Conservation (phyloP, 2,797 vertebrate species). For the Diplodus sargus region DNA sequence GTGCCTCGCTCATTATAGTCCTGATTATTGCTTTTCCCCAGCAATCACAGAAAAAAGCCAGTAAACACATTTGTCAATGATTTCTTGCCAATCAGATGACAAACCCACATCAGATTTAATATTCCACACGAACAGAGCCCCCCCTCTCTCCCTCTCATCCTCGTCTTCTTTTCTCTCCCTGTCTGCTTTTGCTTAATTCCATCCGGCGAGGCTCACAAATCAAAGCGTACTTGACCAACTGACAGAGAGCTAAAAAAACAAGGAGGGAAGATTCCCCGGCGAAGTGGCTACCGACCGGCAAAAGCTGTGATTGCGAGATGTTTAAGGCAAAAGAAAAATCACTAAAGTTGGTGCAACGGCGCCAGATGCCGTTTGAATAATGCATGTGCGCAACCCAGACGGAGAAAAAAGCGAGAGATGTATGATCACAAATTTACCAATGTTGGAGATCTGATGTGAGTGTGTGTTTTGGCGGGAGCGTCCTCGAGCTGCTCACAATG, state of each 20-base stretch:
- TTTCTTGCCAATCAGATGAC: conserved; percentile 71
- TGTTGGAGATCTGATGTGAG: conserved; percentile 15
- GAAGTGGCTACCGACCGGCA: conserved; percentile 2
- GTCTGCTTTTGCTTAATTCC: conserved; percentile 1
- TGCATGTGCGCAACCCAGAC: conserved; percentile 42
- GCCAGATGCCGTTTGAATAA: conserved; percentile 71
- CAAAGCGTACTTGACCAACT: conserved; percentile 23
- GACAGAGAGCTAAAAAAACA: conserved; percentile 38
- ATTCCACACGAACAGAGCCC: conserved; percentile 33
- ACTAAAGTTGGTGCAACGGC: conserved; percentile 9
- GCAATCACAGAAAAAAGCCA: conserved; percentile 72
- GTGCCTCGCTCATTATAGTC: conserved; percentile 74
- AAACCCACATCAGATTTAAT: conserved; percentile 63
- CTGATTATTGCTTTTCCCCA: conserved; percentile 80
- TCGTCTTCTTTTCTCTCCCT: neutral
- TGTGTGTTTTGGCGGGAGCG: conserved; percentile 8
- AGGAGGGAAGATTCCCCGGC: conserved; percentile 2
- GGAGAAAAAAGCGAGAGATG: neutral
- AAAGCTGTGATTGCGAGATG: conserved; percentile 15
- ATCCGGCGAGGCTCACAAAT: conserved; percentile 27
- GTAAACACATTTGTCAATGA: conserved; percentile 78
- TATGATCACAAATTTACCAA: conserved; percentile 24
- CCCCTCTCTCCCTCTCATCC: neutral
- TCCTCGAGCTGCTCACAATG: conserved; percentile 43
- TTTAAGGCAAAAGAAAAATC: conserved; percentile 17